Evolutionary conservation across 2,888 invertebrate genomes (phyloP), one percentile per base, ranked within the genome.

Genomic region (Drosophila merina): DNA sequence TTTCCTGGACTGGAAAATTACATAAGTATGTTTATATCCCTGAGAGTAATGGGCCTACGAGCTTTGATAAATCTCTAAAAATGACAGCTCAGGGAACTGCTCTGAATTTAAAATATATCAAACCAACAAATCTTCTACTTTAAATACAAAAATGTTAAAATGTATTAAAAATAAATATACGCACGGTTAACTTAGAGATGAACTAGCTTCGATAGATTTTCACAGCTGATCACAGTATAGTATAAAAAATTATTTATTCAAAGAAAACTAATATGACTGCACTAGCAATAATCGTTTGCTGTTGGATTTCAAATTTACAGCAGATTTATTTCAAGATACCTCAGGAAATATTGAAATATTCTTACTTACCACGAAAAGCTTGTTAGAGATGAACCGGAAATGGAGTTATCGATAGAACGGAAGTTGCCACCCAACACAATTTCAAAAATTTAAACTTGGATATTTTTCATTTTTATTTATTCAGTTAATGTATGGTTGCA

Each of bases 401-500:
- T 12, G 0, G 6, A 2, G 6, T 2, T 12, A n/a, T 36, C 36
- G 36, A n/a, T 36, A 36, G 36, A 36, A 12, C 36, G 36, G 36
- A 36, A 12, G 9, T 12, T 33, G 3, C 33, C 57, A 40, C 20
- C 33, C 6, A 10, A 6, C 1, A 7, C 1, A 2, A 1, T 8
- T 30, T 69, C 14, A 9, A 69, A 49, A 31, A 26, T 12, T 4
- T 8, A 8, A 4, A 36, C 12, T 1, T 2, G 1, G 1, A 2
- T 31, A 40, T 68, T 70, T 69, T 49, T 55, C 20, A 72, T 80
- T 69, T 87, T 85, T 78, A 76, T 88, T 88, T 59, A 72, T 81
- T 81, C 52, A 72, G 78, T 79, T 84, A 67, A 70, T 70, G 57
- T 78, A 70, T 62, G 74, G 73, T 86, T 87, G 81, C 83, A 82